phyloP scores from a whole-genome alignment of 2,113 vertebrate genomes.

The Cryptotis parvus region DNA sequence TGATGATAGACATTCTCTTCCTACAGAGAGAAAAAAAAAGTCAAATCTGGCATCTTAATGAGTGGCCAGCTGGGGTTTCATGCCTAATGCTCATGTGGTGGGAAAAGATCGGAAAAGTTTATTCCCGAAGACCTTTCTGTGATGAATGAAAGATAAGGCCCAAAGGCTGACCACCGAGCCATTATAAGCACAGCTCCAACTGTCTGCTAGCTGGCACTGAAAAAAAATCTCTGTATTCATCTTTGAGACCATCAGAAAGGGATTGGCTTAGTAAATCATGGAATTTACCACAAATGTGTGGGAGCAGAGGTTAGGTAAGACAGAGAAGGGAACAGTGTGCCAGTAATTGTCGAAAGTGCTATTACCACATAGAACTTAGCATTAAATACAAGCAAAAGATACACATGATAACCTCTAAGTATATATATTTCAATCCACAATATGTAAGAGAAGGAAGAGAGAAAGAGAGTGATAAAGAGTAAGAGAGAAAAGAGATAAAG shows the following conservation, averaged over 20 bases:
- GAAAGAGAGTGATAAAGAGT: no score
- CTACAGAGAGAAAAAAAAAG: background rate
- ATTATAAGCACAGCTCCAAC: background rate
- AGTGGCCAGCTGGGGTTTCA: slow-evolving; percentile 13
- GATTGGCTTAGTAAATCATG: background rate
- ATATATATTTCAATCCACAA: no score
- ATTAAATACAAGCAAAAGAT: no score
- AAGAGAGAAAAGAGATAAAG: no score
- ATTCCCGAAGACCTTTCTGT: background rate
- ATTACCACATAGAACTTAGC: no score
- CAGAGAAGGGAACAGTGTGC: no score
- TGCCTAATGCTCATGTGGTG: background rate
- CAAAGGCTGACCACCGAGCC: background rate
- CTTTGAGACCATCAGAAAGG: background rate
- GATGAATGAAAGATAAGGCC: background rate
- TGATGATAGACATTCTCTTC: slow-evolving; percentile 7
- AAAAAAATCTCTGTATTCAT: background rate
- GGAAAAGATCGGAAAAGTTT: background rate
- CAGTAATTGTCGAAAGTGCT: no score
- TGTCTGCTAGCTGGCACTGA: background rate
- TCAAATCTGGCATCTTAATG: slow-evolving; percentile 11
- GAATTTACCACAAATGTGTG: no score
- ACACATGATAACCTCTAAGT: no score
- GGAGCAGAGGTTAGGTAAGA: no score
- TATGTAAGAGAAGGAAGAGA: no score